These are phyloP conservation scores for Pterocles orientalis DNA, from an alignment of 2,113 vertebrate species.

Conservation along the genomic window DNA sequence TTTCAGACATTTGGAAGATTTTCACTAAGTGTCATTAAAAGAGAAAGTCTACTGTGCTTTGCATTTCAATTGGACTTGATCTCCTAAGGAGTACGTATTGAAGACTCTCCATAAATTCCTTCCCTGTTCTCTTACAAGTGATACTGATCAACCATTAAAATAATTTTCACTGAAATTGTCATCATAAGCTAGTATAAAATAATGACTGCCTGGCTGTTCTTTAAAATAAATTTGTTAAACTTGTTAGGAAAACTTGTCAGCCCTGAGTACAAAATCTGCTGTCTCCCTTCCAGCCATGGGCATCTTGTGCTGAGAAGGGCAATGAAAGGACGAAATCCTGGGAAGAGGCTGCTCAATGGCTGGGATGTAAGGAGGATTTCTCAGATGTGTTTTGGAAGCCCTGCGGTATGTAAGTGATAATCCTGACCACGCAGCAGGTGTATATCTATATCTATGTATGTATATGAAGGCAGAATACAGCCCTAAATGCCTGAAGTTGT, in stretches of 20 bases:
- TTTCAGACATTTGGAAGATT: background rate
- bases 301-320: background rate
- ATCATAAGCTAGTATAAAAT: background rate
- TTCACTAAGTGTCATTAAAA: background rate
- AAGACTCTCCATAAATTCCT: background rate
- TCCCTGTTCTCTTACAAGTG: background rate
- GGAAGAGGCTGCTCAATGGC: background rate
- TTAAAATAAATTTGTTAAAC: background rate
- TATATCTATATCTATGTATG: too few relatives aligned
- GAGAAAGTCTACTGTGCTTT: background rate
- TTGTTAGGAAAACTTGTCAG: background rate
- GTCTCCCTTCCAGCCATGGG: background rate
- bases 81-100: background rate
- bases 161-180: background rate
- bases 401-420: fast-evolving
- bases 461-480: background rate
- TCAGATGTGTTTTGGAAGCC: background rate
- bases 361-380: background rate
- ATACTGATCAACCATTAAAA: background rate
- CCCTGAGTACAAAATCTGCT: background rate
- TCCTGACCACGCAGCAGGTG: background rate
- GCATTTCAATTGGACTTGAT: background rate
- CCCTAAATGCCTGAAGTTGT: background rate
- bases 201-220: background rate
- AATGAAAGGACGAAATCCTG: background rate